Percentiles rank a stretch among this genome's conserved stretches.
phyloP scores from a whole-genome alignment of 2,888 invertebrate genomes.

The Cantharis flavilabris region DNA sequence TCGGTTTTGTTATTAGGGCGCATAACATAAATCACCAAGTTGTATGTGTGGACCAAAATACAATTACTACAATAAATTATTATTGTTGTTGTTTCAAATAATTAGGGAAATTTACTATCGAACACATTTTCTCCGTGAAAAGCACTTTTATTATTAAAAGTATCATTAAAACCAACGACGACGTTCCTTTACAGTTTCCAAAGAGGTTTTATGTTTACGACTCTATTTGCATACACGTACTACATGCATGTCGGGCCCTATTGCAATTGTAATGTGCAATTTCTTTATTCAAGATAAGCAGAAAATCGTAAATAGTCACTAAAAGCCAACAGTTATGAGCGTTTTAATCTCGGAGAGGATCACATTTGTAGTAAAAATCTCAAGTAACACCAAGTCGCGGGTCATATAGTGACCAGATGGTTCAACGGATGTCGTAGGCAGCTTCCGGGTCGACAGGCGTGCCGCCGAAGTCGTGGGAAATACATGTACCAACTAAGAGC shows the following conservation, averaged over 20 bases:
- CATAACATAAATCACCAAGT: not conserved
- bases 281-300: not conserved
- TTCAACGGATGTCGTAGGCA: conserved; percentile 41
- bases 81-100: not conserved
- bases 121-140: not conserved
- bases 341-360: not conserved
- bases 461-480: conserved; percentile 28
- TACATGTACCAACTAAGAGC: conserved; percentile 4
- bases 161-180: not conserved
- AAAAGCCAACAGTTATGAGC: not conserved
- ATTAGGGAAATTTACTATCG: too few species aligned
- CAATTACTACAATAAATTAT: not conserved
- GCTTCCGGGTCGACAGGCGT: conserved; percentile 39
- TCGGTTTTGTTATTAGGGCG: not conserved
- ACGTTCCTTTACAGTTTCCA: not conserved
- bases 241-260: not conserved
- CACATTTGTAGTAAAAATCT: conserved; percentile 15
- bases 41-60: not conserved
- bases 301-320: not conserved
- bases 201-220: not conserved
- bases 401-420: conserved; percentile 30
- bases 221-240: too few species aligned
- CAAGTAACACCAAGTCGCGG: conserved; percentile 19
- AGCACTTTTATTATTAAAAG: not conserved
- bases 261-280: not conserved